Evolutionary conservation across 1,140 invertebrate genomes (phyloP).

Genomic region (Drosophila orosa): DNA sequence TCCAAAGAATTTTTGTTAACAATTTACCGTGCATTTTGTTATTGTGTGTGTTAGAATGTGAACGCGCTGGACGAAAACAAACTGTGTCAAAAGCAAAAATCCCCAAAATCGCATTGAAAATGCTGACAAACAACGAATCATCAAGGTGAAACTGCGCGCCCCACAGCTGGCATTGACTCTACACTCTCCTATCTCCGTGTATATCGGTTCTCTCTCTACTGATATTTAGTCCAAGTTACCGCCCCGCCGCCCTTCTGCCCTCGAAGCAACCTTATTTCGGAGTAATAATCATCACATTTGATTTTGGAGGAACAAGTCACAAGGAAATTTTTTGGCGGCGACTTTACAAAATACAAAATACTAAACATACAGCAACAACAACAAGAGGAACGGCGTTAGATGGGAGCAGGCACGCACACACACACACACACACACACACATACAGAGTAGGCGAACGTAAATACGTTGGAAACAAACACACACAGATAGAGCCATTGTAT

Average conservation of each 20-base stretch:
- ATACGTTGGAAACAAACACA: conserved; percentile 32
- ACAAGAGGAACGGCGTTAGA: conserved; percentile 35
- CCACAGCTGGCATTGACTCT: conserved; percentile 41
- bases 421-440: conserved; percentile 25
- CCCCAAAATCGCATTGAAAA: conserved; percentile 58
- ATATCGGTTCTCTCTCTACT: conserved; percentile 9
- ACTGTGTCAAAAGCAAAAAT: conserved; percentile 10
- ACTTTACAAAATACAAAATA: conserved; percentile 63
- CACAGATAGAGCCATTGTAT: conserved; percentile 17
- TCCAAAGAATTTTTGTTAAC: conserved; percentile 68
- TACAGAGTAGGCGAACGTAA: conserved; percentile 42
- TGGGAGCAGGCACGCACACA: conserved; percentile 42
- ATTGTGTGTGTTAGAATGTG: conserved; percentile 57
- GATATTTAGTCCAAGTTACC: neutral
- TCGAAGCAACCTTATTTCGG: neutral
- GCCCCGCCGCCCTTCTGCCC: too few species aligned
- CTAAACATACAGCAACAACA: conserved; percentile 35
- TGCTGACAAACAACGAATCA: conserved; percentile 53
- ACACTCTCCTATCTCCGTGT: neutral
- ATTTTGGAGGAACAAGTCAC: conserved; percentile 7
- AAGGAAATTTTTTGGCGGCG: conserved; percentile 58
- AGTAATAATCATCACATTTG: neutral
- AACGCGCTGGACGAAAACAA: conserved; percentile 42
- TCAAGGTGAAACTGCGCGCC: conserved; percentile 57
- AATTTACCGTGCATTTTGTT: conserved; percentile 61